Base-by-base conservation (phyloP, 2,113 vertebrate species). In the Paralichthys olivaceus region DNA sequence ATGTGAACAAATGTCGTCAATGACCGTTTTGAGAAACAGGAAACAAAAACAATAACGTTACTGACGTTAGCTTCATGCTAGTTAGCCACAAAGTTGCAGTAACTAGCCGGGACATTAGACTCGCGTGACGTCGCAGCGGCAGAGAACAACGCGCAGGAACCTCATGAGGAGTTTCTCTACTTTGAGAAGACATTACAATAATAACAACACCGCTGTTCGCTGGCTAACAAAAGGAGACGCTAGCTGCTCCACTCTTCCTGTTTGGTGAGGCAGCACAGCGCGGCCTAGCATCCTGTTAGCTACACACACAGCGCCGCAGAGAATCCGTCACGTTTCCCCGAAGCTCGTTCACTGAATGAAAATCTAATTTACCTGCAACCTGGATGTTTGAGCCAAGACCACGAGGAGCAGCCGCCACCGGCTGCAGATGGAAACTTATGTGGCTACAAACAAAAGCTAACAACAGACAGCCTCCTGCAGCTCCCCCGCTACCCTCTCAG, bases 371-470 rank as follows among this genome's bases (percentile, higher is more conserved):
- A 93, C 92, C 89, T 89, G 90, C 75, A 76, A 60, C 20, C 45
- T 34, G 11, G 54, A 1, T 61, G 80, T 53, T 72, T n/a, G 72
- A 69, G 57, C 49, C 84, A 61, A 57, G 68, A 66, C 72, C 19
- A 43, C 71, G 45, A 74, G 28, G 51, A 25, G 22, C n/a, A 26
- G n/a, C 37, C 9, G 14, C n/a, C n/a, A 14, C 20, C 29, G 34
- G 28, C 51, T 25, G 29, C 7, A 8, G 49, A 28, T 4, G 19
- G 56, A 29, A 62, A 72, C 51, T 56, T 60, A 29, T 14, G 28
- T 57, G 55, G 54, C 59, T 55, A 74, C 68, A 84, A 73, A 89
- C 90, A 87, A 91, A 75, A 75, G 83, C 81, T 78, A 75, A 77
- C 61, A 62, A 67, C 67, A 79, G 57, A 72, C 32, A 51, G 57